Evolutionary conservation across 2,888 invertebrate genomes (phyloP).

Genomic region (Apantesis nais): DNA sequence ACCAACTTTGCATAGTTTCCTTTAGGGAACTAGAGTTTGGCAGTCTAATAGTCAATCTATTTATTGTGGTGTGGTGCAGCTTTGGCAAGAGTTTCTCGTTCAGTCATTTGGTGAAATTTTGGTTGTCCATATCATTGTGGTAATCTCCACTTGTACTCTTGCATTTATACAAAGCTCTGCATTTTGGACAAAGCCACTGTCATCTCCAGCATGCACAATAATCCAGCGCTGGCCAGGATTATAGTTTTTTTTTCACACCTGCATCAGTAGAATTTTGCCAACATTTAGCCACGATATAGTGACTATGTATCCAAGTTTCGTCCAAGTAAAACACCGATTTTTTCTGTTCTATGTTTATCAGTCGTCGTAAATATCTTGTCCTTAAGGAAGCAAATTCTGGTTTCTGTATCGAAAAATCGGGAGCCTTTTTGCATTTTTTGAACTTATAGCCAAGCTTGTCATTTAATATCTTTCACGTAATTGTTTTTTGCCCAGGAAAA

Average conservation of each 20-base stretch:
- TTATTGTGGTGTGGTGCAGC: too few species aligned
- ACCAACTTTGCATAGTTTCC: too few species aligned
- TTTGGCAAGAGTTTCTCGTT: too few species aligned
- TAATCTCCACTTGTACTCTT: constrained; percentile 5
- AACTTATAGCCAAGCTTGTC: not conserved
- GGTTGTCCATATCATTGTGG: constrained; percentile 5
- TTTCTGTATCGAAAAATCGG: constrained; percentile 4
- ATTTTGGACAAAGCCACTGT: not conserved
- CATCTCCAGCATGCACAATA: not conserved
- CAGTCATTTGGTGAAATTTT: too few species aligned
- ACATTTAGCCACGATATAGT: too few species aligned
- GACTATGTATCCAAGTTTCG: not conserved
- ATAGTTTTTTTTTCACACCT: too few species aligned
- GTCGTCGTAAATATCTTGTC: constrained; percentile 4
- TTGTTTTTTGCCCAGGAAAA: too few species aligned
- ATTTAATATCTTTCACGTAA: too few species aligned
- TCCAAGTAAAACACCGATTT: constrained; percentile 11
- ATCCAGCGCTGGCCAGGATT: too few species aligned
- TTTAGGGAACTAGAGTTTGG: too few species aligned
- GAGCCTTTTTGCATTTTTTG: constrained; percentile 5
- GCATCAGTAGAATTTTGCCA: too few species aligned
- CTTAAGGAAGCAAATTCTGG: constrained; percentile 5
- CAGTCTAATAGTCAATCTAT: too few species aligned
- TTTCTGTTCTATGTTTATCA: not conserved
- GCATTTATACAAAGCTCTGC: not conserved